phyloP scores from a whole-genome alignment of 2,888 invertebrate genomes.

The Conops quadrifasciatus region DNA sequence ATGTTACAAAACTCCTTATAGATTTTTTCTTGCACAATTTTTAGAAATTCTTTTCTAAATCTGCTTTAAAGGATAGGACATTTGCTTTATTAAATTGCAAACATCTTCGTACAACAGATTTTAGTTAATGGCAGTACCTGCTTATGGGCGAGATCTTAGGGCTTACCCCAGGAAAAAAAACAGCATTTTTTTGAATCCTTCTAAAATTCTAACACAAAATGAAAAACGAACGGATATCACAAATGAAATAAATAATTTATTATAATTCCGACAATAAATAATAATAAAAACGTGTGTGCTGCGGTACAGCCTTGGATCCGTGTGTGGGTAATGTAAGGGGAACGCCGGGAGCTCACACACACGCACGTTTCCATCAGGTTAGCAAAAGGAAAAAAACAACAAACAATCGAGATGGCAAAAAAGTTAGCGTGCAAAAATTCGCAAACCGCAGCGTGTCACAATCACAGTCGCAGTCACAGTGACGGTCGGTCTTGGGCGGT shows the following conservation, averaged over 20 bases:
- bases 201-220: too few relatives aligned
- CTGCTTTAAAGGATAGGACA: too few relatives aligned
- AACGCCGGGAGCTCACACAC: background rate
- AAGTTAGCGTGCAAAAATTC: slow-evolving; percentile 39
- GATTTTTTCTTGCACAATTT: too few relatives aligned
- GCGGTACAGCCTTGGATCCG: background rate
- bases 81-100: too few relatives aligned
- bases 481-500: slow-evolving; percentile 8
- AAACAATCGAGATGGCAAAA: background rate
- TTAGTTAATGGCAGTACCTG: too few relatives aligned
- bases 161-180: too few relatives aligned
- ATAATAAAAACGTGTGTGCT: slow-evolving; percentile 24
- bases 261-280: slow-evolving; percentile 37
- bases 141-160: too few relatives aligned
- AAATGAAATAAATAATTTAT: slow-evolving; percentile 40
- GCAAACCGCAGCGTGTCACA: slow-evolving; percentile 20
- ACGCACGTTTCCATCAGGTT: slow-evolving; percentile 2
- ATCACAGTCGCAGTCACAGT: background rate
- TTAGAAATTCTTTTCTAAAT: too few relatives aligned
- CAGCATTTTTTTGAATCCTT: too few relatives aligned
- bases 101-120: too few relatives aligned
- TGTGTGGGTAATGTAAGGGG: background rate
- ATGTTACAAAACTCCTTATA: too few relatives aligned
- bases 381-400: too few relatives aligned
- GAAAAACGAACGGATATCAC: slow-evolving; percentile 7